Evolutionary conservation across 2,113 vertebrate genomes (phyloP), one percentile per base, ranked within the genome.

Genomic region (Tinamus guttatus): DNA sequence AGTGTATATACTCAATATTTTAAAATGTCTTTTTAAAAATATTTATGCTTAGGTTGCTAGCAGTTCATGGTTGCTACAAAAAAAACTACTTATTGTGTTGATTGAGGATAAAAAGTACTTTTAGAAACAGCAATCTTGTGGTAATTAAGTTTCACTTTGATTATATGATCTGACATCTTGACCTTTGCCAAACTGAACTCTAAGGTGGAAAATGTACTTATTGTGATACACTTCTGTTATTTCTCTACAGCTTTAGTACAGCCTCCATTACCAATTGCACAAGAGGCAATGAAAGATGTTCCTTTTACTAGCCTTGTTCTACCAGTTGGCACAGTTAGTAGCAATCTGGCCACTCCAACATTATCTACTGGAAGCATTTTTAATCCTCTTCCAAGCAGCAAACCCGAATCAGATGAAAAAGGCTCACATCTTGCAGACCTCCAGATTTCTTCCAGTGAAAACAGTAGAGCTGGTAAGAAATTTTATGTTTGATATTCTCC

Each of bases 231-330:
- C 6, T 80, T 86, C 12, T 95, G 67, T 95, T 88, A 47, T 82
- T 83, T 94, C 25, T 95, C 65, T 92, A 45, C 97, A 99, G 98
- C 98, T 91, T 96, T 99, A 86, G 98, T 99, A 58, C 99, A 99
- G 74, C 97, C 99, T 20, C 98, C 99, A 6, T 95, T 99, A 84
- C 96, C 98, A 43, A 97, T 98, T 89, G 79, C 98, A 94, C 99
- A 99, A 96, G 99, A 99, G 43, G 95, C 97, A 9, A 97, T 98
- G 91, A 99, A 99, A 96, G 99, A 99, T 45, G 98, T 99, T 74
- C 98, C 98, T 28, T 99, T 99, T 87, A 95, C 97, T 69, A 94
- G 97, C 76, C 98, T 99, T 96, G 98, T 99, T 87, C 98, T 99
- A 81, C 98, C 99, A 49, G 98, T 98, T 71, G 98, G 98, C 90